Evolutionary conservation across 1,140 invertebrate species (phyloP).

Genomic region (Trialeurodes vaporariorum): DNA sequence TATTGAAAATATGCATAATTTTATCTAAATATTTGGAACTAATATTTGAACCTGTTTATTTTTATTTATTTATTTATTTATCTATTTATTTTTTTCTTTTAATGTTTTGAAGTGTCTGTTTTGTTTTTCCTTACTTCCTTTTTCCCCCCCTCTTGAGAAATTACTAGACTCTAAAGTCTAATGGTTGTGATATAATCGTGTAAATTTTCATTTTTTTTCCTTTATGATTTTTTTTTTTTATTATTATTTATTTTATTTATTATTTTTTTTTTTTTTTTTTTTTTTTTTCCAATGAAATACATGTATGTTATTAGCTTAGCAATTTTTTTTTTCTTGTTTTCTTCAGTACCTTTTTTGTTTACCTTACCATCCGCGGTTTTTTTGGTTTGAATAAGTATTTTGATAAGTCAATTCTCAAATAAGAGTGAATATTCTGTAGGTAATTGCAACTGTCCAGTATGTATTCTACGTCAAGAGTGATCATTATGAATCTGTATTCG

Average conservation of each 20-base stretch:
- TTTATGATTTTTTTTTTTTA: neutral
- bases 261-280: neutral
- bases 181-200: neutral
- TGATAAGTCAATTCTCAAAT: no score
- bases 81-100: no score
- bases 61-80: neutral
- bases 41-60: neutral
- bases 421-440: no score
- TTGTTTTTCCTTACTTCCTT: neutral
- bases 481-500: no score
- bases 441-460: no score
- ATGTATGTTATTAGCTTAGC: neutral
- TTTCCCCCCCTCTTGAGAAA: neutral
- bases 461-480: no score
- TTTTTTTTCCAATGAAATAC: neutral
- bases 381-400: no score
- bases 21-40: neutral
- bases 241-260: neutral
- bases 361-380: no score
- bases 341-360: no score
- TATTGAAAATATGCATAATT: neutral
- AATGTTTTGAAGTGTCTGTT: neutral
- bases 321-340: neutral
- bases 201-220: neutral
- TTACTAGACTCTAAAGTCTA: neutral